Conservation (phyloP, 1,140 invertebrate genomes). For the Berghia stephanieae region DNA sequence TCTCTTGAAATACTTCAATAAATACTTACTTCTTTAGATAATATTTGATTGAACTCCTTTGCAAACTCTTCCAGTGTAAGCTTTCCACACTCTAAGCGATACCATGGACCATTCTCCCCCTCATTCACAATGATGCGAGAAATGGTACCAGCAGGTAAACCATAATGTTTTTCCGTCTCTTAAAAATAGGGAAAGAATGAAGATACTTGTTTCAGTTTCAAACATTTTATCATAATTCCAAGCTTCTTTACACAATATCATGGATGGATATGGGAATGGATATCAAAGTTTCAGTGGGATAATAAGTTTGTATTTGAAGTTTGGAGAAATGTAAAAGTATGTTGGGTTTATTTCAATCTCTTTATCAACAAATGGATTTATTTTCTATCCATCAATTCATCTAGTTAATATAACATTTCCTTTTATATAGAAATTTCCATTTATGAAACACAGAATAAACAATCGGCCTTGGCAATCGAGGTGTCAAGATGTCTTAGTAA, state of each 20-base stretch:
- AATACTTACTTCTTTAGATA: conserved; percentile 48
- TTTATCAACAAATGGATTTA: too few species aligned
- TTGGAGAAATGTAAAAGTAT: background rate
- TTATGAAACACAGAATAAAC: too few species aligned
- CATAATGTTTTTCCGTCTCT: conserved; percentile 48
- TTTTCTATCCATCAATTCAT: too few species aligned
- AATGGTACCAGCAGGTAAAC: conserved; percentile 49
- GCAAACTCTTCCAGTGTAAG: conserved; percentile 55
- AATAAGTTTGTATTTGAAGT: background rate
- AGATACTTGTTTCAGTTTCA: conserved; percentile 24
- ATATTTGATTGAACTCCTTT: conserved; percentile 56
- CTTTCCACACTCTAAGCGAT: conserved; percentile 58
- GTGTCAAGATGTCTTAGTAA: too few species aligned
- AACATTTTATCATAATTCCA: background rate
- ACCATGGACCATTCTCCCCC: conserved; percentile 57
- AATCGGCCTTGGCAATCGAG: too few species aligned
- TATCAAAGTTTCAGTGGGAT: background rate
- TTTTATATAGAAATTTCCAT: too few species aligned
- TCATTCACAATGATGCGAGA: conserved; percentile 46
- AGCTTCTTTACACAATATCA: background rate
- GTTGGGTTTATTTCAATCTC: background rate
- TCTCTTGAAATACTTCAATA: background rate
- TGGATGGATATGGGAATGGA: background rate
- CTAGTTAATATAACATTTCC: too few species aligned
- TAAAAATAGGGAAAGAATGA: too few species aligned